Conservation (phyloP, 1,140 invertebrate genomes). For the Drosophila kepulauana region DNA sequence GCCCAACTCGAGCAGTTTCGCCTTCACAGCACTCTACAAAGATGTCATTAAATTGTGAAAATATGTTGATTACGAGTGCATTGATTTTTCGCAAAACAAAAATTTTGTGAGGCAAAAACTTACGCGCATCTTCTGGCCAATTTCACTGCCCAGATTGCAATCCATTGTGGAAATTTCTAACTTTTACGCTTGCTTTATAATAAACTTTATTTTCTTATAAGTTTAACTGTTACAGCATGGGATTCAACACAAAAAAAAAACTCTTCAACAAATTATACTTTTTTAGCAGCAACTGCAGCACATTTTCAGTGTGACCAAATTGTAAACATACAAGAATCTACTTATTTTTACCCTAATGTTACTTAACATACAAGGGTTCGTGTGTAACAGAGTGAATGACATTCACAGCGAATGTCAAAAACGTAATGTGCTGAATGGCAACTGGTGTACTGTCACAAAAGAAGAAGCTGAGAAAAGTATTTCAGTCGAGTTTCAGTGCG, state of each 20-base stretch:
- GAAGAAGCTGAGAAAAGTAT: conserved; percentile 80
- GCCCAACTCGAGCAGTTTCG: conserved; percentile 96
- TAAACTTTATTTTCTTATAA: background rate
- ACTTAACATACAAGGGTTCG: conserved; percentile 27
- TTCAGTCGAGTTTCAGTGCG: conserved; percentile 69
- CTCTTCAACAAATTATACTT: conserved; percentile 36
- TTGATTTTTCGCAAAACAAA: conserved; percentile 64
- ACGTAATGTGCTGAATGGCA: conserved; percentile 41
- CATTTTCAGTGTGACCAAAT: conserved; percentile 25
- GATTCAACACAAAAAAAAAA: conserved; percentile 20
- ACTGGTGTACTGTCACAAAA: conserved; percentile 49
- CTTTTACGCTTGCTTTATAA: background rate
- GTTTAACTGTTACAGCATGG: conserved; percentile 19
- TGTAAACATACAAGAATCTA: conserved; percentile 6
- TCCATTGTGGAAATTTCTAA: conserved; percentile 52
- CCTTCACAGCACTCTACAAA: conserved; percentile 94
- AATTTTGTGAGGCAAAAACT: conserved; percentile 53
- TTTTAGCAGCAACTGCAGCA: conserved; percentile 31
- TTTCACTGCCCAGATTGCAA: conserved; percentile 86
- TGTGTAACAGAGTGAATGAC: conserved; percentile 9
- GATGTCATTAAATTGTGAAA: conserved; percentile 17
- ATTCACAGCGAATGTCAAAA: conserved; percentile 16
- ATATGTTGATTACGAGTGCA: conserved; percentile 61
- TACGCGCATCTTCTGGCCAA: conserved; percentile 90
- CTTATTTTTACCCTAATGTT: conserved; percentile 8